Base-by-base conservation (phyloP, 2,797 vertebrate genomes). In the Sebastes oblongus region DNA sequence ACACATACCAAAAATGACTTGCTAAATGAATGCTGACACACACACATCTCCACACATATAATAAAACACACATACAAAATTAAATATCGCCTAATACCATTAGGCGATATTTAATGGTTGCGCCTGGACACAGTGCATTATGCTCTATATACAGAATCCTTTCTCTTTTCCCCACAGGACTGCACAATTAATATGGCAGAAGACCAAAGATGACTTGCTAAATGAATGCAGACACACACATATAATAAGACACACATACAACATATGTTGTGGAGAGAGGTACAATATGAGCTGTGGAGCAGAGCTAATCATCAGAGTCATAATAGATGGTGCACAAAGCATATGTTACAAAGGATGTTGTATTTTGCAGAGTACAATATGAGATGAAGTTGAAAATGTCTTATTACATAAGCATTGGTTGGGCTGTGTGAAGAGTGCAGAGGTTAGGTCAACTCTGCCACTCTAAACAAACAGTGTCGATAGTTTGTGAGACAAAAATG, bases 141-240 rank as follows among this genome's bases (percentile, higher is more conserved):
- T 50, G 62, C 54, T 56, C 27, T 39, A 39, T 14, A 22, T 18
- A 50, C 22, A 36, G 30, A 72, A 34, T 32, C 60, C 25, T 61
- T 6, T 30, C 22, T 12, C 4, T 52, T 24, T 24, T 24, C 39
- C 39, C 14, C 39, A 42, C 39, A 42, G 6, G 39, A 77, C 25
- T 9, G 67, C 56, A 80, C 73, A 72, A 32, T 46, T 18, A 20
- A 81, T 65, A 67, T 91, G 72, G 82, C 82, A 74, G 50, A 42
- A 20, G 16, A 72, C 80, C 80, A 83, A 64, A 55, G 13, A 55
- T 27, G 36, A n/a, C 61, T 39, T 67, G 20, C 29, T 64, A 27
- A 50, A 75, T 39, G 4, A 58, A 50, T 34, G 2, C 59, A n/a
- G 6, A 50, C 46, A 50, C 46, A 50, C 16, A 20, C 46, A 16